These are phyloP conservation scores for Tetramorium parvispinum DNA, from an alignment of 1,140 invertebrate species.

Conservation along the genomic window DNA sequence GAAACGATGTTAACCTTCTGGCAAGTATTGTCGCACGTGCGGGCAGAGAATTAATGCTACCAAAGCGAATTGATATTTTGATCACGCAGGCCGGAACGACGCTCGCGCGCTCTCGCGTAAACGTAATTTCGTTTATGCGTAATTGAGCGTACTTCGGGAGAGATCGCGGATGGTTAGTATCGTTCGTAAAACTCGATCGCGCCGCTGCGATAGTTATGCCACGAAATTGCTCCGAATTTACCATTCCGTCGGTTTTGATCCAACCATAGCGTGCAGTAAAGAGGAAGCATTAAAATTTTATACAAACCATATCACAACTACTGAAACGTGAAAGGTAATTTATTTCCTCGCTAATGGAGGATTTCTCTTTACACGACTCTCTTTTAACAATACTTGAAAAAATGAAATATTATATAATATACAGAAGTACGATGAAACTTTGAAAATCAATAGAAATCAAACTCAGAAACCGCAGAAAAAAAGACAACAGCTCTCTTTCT, in stretches of 20 bases:
- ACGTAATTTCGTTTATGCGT: conserved; percentile 55
- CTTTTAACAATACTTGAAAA: background rate
- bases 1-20: conserved; percentile 39
- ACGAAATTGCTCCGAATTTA: conserved; percentile 23
- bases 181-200: conserved; percentile 47
- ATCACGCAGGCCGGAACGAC: conserved; percentile 48
- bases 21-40: conserved; percentile 46
- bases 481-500: background rate
- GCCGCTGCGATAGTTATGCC: background rate
- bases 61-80: conserved; percentile 58
- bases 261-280: background rate
- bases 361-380: background rate
- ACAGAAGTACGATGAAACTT: background rate
- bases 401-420: too few species aligned
- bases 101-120: conserved; percentile 1
- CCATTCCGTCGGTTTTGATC: background rate
- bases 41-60: conserved; percentile 40
- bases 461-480: background rate
- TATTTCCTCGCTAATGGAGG: background rate
- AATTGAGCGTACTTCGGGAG: conserved; percentile 44
- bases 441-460: background rate
- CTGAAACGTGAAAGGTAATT: background rate
- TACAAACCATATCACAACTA: background rate
- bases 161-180: conserved; percentile 37
- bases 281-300: background rate